Evolutionary conservation across 2,888 invertebrate species (phyloP).

Genomic region (Dioctria linearis): DNA sequence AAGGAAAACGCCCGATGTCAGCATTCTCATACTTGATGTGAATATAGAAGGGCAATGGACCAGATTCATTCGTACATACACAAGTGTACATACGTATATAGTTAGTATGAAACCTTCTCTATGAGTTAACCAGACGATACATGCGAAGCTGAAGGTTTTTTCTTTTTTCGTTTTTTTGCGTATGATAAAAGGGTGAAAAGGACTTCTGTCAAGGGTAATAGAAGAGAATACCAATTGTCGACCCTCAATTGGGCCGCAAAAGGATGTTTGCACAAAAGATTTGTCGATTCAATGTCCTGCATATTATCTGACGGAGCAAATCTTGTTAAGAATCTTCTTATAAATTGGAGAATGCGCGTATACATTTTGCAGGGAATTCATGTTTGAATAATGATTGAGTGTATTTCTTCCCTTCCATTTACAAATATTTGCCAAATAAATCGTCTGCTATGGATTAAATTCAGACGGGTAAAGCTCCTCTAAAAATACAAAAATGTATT

Average conservation of each 20-base stretch:
- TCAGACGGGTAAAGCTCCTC: too few relatives aligned
- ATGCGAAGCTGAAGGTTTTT: neutral
- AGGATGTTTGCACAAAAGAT: constrained; percentile 51
- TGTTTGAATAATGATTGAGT: neutral
- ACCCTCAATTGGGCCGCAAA: constrained; percentile 50
- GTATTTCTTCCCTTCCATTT: neutral
- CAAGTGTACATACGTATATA: too few relatives aligned
- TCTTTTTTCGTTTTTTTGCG: neutral
- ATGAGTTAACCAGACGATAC: constrained; percentile 24
- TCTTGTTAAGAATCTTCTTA: constrained; percentile 22
- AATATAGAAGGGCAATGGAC: neutral
- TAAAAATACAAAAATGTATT: too few relatives aligned
- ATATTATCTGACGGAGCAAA: constrained; percentile 22
- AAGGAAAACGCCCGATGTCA: constrained; percentile 41
- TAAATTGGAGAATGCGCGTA: neutral
- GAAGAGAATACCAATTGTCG: constrained; percentile 38
- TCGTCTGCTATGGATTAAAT: too few relatives aligned
- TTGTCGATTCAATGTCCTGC: constrained; percentile 38
- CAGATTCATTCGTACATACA: neutral
- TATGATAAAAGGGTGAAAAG: constrained; percentile 29
- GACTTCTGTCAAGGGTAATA: constrained; percentile 17
- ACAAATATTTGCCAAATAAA: neutral
- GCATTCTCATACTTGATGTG: constrained; percentile 18
- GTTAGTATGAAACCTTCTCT: constrained; percentile 20
- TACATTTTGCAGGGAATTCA: neutral